Evolutionary conservation across 2,113 vertebrate species (phyloP), one percentile per base, ranked within the genome.

Genomic region (Anser cygnoides): DNA sequence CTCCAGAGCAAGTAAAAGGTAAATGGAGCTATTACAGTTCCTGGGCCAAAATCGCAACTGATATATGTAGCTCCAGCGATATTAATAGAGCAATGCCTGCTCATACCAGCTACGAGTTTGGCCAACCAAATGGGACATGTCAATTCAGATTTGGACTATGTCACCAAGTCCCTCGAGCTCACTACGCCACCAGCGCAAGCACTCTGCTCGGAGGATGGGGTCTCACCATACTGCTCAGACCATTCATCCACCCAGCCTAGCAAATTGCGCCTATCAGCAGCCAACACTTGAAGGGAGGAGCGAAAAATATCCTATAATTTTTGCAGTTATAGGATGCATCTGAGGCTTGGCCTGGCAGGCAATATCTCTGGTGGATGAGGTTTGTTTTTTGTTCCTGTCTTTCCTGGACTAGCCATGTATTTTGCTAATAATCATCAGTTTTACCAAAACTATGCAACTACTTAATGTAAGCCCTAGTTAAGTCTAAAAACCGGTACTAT

Each of bases 231-330:
- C 80, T 9, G 70, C 93, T 94, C 80, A 72, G 68, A 80, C 43
- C 79, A 81, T 92, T 93, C 86, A 52, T 43, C 88, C 88, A 50
- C 70, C 84, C 87, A 25, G 0, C 17, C 70, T 70, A 80, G 86
- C 84, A 94, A 87, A 94, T 0, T 84, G 80, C 89, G 72, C 84
- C 70, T 84, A 73, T 84, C 84, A 91, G 80, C 16, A 84, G 80
- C 70, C 73, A 82, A 62, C 7, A 95, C 41, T 84, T 89, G 93
- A 95, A 90, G 63, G 52, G 92, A 84, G 62, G 58, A 87, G 71
- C 61, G 90, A 91, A 96, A 96, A 95, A 93, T 66, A 57, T 61
- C 84, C 80, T 37, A 33, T 73, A 84, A 73, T 66, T 74, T 66
- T n/a, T 3, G 10, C 25, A 12, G 58, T 62, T 63, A 43, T 4